Evolutionary conservation across 2,888 invertebrate species (phyloP).

Genomic region (Stenichneumon culpator): DNA sequence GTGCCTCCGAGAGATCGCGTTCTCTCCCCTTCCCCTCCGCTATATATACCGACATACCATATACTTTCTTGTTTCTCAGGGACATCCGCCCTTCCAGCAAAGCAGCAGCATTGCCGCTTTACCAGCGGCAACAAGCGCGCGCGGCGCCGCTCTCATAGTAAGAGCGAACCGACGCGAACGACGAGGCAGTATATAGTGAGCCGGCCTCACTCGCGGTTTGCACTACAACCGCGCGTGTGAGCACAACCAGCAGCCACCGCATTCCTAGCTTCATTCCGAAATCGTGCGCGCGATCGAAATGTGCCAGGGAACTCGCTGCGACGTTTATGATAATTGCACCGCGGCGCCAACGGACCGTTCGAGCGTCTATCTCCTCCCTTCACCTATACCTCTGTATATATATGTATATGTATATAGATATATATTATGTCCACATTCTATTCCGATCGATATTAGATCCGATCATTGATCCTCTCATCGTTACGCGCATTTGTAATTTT

Average conservation of each 20-base stretch:
- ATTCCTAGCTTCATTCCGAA: constrained; percentile 77
- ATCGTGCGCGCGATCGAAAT: constrained; percentile 71
- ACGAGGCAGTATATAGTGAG: neutral
- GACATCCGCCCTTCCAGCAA: constrained; percentile 62
- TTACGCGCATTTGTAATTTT: neutral
- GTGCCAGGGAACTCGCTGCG: constrained; percentile 65
- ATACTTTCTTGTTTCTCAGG: constrained; percentile 69
- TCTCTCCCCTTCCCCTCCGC: constrained; percentile 18
- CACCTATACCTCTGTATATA: constrained; percentile 1
- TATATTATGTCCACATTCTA: neutral
- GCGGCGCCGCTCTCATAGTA: constrained; percentile 39
- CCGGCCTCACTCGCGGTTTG: constrained; percentile 16
- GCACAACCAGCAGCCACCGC: constrained; percentile 41
- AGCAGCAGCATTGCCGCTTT: constrained; percentile 24
- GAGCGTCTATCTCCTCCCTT: constrained; percentile 28
- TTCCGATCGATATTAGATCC: constrained; percentile 14
- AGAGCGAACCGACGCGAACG: constrained; percentile 40
- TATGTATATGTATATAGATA: too few relatives aligned
- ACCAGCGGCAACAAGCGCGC: constrained; percentile 18
- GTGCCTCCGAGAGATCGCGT: constrained; percentile 44
- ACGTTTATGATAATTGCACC: constrained; percentile 80
- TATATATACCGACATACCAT: constrained; percentile 27
- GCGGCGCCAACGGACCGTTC: constrained; percentile 65
- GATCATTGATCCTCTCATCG: constrained; percentile 7
- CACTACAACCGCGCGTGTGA: constrained; percentile 20